Conservation (phyloP, 2,113 vertebrate genomes). For the Ameiurus melas region DNA sequence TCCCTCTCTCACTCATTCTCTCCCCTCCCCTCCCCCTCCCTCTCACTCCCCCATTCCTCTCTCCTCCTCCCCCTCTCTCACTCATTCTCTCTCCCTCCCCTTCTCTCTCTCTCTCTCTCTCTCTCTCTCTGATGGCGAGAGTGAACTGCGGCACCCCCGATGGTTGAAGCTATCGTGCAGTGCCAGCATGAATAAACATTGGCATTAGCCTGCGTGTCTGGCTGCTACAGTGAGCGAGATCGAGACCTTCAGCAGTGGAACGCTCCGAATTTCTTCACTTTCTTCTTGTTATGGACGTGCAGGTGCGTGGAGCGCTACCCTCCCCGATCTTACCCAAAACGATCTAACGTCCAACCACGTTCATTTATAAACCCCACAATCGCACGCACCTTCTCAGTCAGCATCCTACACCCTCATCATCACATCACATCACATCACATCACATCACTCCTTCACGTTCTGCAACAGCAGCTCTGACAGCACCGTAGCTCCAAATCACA, state of each 20-base stretch:
- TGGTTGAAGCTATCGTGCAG: neutral
- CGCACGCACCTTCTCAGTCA: neutral
- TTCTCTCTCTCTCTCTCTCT: neutral
- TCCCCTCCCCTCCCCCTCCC: too few relatives aligned
- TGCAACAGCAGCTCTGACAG: neutral
- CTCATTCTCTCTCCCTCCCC: neutral
- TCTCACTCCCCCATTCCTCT: too few relatives aligned
- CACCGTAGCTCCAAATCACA: neutral
- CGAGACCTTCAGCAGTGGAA: neutral
- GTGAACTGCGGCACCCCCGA: neutral
- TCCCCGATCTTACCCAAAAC: neutral
- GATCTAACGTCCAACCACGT: neutral
- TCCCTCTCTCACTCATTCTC: too few relatives aligned
- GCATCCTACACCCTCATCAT: neutral
- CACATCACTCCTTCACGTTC: neutral
- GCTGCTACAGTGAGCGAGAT: neutral
- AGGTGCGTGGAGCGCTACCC: neutral
- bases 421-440: neutral
- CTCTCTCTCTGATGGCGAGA: neutral
- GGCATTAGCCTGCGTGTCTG: neutral
- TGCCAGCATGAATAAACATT: conserved; percentile 4
- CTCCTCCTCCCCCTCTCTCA: too few relatives aligned
- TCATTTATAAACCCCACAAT: neutral
- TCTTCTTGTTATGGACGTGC: neutral
- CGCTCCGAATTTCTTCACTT: neutral